Base-by-base conservation (phyloP, 2,888 invertebrate species). In the Anarsia innoxiella region DNA sequence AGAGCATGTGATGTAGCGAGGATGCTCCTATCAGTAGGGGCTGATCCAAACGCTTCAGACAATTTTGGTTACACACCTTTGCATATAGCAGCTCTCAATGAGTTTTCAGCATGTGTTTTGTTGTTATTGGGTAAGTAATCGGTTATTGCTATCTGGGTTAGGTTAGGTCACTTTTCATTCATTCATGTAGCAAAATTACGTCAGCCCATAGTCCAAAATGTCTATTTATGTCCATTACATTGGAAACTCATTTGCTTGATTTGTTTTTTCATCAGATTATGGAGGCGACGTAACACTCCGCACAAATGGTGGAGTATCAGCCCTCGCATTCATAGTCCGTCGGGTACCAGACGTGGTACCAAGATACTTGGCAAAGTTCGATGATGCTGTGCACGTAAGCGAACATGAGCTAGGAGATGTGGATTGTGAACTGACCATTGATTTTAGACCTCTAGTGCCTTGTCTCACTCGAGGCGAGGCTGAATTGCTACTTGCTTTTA, bases 361-460 rank as follows among this genome's bases (percentile, higher is more conserved):
- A 0, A 88, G 91, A 35, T 87, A 92, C 36, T 70, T 91, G 34
- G 75, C 87, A 31, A 91, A 92, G 60, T 86, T 94, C 29, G 93
- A 94, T 52, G 87, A 90, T 23, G 90, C 93, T 0, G 91, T 94
- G 9, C 90, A 90, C 48, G 86, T 93, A 4, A 92, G 92, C 54
- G 94, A 94, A 56, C 93, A 94, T 54, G 94, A 95, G 63, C 84
- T 94, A 13, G 93, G 93, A 0, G 94, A 95, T 52, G 92, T 93
- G 0, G 94, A 95, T 59, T 94, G 94, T 53, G 94, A 94, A 65
- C 85, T 94, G 1, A 91, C 84, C 46, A 56, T 86, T 49, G 64
- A 87, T 69, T 85, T 90, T 66, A 66, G 86, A 58, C 70, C 90
- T 36, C 66, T 91, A 48, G 87, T 93, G 46, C 89, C 91, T 34